A percentile compares a stretch with the other conserved stretches of the same genome.
phyloP scores from a whole-genome alignment of 2,888 invertebrate species.

The Anorthoa munda region DNA sequence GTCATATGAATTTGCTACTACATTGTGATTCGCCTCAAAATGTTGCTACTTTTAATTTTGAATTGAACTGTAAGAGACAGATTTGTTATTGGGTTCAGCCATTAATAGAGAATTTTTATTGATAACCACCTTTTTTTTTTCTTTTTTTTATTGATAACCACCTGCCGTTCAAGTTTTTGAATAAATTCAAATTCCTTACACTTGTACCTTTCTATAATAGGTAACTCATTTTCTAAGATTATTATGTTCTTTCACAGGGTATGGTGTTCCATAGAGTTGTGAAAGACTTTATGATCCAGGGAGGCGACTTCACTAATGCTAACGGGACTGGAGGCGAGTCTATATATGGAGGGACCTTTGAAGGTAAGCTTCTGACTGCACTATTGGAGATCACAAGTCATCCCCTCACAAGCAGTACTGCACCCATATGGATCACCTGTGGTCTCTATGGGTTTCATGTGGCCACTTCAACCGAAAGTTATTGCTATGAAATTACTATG shows the following conservation, averaged over 20 bases:
- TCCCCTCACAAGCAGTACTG: no score
- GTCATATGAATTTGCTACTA: no score
- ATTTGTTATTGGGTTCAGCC: background rate
- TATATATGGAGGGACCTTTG: conserved; percentile 99
- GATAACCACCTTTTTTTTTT: background rate
- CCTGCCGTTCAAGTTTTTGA: background rate
- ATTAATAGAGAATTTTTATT: background rate
- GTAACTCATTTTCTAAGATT: background rate
- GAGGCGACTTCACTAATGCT: conserved; percentile 96
- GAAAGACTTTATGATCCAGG: conserved; percentile 99
- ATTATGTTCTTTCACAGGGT: conserved; percentile 83
- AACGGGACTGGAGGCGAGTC: conserved; percentile 99
- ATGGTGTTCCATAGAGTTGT: conserved; percentile 98
- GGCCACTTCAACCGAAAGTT: no score
- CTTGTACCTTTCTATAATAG: background rate
- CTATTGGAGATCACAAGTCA: no score
- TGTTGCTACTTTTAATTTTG: no score
- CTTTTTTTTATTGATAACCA: background rate
- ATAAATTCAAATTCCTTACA: background rate
- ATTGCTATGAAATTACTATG: no score
- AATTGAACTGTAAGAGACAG: no score
- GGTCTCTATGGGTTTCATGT: no score
- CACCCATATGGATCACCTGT: no score
- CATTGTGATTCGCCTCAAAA: no score
- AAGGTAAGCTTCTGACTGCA: conserved; percentile 91